These are phyloP conservation scores for Pollimyrus isidori DNA, from an alignment of 2,113 vertebrate genomes.

Conservation along the genomic window DNA sequence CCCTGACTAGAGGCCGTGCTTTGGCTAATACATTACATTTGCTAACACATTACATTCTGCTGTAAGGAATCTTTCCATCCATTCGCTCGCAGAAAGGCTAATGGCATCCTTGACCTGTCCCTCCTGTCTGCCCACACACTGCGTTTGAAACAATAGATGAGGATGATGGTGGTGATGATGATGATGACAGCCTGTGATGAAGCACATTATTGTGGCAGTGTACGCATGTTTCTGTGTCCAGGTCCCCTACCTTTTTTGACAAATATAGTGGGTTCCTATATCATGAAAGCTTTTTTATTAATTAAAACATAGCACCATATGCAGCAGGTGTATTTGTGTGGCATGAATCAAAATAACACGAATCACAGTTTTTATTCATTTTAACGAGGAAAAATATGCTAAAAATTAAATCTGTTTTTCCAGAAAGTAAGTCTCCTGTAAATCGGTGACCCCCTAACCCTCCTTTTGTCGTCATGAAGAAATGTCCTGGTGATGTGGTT, in stretches of 20 bases:
- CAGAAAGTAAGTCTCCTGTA: not conserved
- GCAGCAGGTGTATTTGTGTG: not conserved
- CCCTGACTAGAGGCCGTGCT: not conserved
- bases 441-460: not conserved
- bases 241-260: not conserved
- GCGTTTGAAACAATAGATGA: not conserved
- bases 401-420: not conserved
- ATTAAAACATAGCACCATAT: not conserved
- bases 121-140: not conserved
- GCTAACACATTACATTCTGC: not conserved
- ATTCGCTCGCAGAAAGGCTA: not conserved
- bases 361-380: not conserved
- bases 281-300: not conserved
- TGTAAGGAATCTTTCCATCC: not conserved
- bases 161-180: no score
- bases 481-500: not conserved
- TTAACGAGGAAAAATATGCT: not conserved
- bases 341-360: not conserved
- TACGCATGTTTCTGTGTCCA: not conserved
- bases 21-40: not conserved
- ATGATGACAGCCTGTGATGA: not conserved
- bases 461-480: not conserved
- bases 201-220: no score
- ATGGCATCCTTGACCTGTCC: not conserved
- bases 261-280: not conserved